Base-by-base conservation (phyloP, 2,888 invertebrate genomes). In the Schizaphis graminum region DNA sequence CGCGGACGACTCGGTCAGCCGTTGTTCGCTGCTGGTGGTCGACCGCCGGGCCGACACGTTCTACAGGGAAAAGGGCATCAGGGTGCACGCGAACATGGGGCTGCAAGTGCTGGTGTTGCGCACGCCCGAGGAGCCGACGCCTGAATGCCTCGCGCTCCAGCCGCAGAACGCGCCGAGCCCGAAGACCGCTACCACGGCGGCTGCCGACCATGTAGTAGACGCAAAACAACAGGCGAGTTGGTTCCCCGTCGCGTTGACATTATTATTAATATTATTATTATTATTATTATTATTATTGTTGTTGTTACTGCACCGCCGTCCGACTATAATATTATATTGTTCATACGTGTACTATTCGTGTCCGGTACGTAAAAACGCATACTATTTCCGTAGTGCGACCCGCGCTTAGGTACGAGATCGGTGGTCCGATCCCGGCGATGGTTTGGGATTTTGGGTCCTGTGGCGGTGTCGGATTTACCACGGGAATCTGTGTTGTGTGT, bases 11-110 rank as follows among this genome's bases (percentile, higher is more conserved):
- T 26, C 49, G 41, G 61, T 93, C n/a, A 77, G 88, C 77, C 92
- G 92, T 24, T 89, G 88, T 67, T 88, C 88, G 53, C 96, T 99
- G 95, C 96, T 99, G 95, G 98, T 99, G 94, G 97, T 98, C 95
- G 97, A 98, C 95, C 97, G 97, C 67, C 97, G 97, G 95, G 97
- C 97, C 88, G 98, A 98, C 95, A 97, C 97, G 95, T 97, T 97
- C 96, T 98, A 97, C 96, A 97, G 28, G 44, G 94, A 94, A 24
- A 91, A 91, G 21, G 41, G 41, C 11, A 91, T 94, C 47, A 35
- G 85, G 21, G 94, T 94, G 28, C 90, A 94, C 61, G 61, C 90
- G 7, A 10, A 90, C 35, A 91, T 94, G 94, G 90, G 90, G 0
- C 57, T 86, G 47, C 90, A 90, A 8, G 41, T 94, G 11, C 21